Evolutionary conservation across 2,888 invertebrate species (phyloP), one percentile per base, ranked within the genome.

Genomic region (Agrotis ipsilon): DNA sequence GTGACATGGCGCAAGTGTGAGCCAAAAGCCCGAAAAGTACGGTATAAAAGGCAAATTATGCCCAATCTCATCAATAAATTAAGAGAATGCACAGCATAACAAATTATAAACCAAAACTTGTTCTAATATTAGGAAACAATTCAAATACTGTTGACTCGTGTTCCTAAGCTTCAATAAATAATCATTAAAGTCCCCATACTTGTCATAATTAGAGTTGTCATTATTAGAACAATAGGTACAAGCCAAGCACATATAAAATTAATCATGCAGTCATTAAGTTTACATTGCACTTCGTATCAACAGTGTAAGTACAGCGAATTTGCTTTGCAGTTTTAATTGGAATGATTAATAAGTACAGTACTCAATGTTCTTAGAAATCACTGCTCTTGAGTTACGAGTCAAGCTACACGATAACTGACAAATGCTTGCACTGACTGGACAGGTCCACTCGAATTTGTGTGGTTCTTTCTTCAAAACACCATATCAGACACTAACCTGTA

Each of bases 211-310:
- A 52, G 55, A 63, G 46, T 45, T 62, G 46, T 62, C 61, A 54
- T 55, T 32, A 32, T 59, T 57, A 66, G 18, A 51, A 72, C 24
- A 61, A 77, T 54, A 58, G 60, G 52, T 61, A 68, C 62, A 57
- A 64, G 78, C 49, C 57, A 62, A 55, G 64, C 59, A 48, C 73
- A 72, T 54, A 67, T 51, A 66, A 32, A 45, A 57, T 68, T 71
- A 78, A 81, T 72, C 72, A 64, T 55, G 67, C 46, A 68, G 60
- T 70, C 32, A 58, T 73, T 79, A 67, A 69, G 61, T 64, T 82
- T 73, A 61, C 55, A 63, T 52, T 63, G 62, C 65, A 82, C 18
- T 70, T 68, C 48, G 45, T 65, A 48, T 65, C 61, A 57, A 46
- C 49, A 24, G 48, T n/a, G 32, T 27, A 13, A 1, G 9, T 52